phyloP scores from a whole-genome alignment of 2,888 invertebrate species.

The Ophonus ardosiacus region DNA sequence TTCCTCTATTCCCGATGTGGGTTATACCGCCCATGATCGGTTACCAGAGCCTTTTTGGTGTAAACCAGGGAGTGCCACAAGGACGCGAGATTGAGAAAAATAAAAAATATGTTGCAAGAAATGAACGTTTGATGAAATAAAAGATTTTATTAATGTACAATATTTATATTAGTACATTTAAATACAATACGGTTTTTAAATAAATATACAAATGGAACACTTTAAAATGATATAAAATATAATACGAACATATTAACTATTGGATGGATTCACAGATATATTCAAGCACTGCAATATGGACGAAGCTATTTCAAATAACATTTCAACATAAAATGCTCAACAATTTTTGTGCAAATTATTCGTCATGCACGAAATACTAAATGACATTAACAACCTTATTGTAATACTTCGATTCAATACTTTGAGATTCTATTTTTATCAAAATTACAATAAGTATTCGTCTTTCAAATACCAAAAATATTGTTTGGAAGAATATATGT shows the following conservation, averaged over 20 bases:
- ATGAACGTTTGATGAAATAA: slow-evolving; percentile 32
- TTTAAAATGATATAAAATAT: slow-evolving; percentile 60
- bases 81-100: too few species aligned
- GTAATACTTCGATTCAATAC: slow-evolving; percentile 61
- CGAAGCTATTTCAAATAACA: slow-evolving; percentile 54
- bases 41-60: too few species aligned
- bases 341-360: slow-evolving; percentile 49
- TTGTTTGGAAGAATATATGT: slow-evolving; percentile 61
- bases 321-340: slow-evolving; percentile 31
- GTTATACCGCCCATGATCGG: too few species aligned
- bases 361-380: slow-evolving; percentile 61
- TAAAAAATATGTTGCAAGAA: too few species aligned
- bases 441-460: slow-evolving; percentile 56
- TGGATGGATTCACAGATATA: slow-evolving; percentile 64
- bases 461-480: slow-evolving; percentile 63
- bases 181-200: slow-evolving; percentile 62
- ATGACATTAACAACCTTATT: slow-evolving; percentile 62
- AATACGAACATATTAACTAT: slow-evolving; percentile 46
- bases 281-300: slow-evolving; percentile 63
- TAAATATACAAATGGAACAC: slow-evolving; percentile 62
- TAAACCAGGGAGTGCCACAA: too few species aligned
- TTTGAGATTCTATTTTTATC: slow-evolving; percentile 59
- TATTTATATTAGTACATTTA: slow-evolving; percentile 63
- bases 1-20: too few species aligned
- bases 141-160: slow-evolving; percentile 56